Evolutionary conservation across 2,113 vertebrate species (phyloP).

Genomic region (Eulemur rufifrons): DNA sequence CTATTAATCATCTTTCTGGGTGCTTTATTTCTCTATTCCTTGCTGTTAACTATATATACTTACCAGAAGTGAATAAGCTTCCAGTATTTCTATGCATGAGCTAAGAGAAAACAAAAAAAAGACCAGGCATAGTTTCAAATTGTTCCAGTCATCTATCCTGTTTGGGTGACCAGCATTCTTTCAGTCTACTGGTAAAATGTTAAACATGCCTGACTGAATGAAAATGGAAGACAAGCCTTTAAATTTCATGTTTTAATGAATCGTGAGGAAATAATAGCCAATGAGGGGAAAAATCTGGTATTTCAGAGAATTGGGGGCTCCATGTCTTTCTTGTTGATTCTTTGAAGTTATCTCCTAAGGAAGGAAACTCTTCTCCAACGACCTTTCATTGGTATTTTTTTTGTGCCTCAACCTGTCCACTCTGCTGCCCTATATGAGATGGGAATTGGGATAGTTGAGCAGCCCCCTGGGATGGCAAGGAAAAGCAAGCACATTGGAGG

Average conservation of each 20-base stretch:
- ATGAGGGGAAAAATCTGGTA: rapidly evolving
- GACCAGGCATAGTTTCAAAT: slow-evolving; percentile 56
- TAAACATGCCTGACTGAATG: neutral
- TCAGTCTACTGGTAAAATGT: slow-evolving; percentile 53
- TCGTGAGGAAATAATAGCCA: neutral
- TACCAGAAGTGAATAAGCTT: slow-evolving; percentile 62
- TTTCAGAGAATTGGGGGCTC: neutral
- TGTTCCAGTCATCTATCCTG: slow-evolving; percentile 53
- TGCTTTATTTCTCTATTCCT: slow-evolving; percentile 35
- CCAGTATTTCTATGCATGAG: neutral
- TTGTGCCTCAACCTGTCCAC: neutral
- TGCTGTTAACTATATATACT: rapidly evolving
- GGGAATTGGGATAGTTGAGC: neutral
- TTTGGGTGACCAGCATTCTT: slow-evolving; percentile 45
- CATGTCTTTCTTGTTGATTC: neutral
- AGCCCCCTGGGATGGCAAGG: neutral
- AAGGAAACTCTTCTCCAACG: neutral
- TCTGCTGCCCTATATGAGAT: neutral
- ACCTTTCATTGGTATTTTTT: neutral
- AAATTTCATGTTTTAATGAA: neutral
- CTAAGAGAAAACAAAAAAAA: slow-evolving; percentile 37
- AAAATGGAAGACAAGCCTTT: slow-evolving; percentile 7
- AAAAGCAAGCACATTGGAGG: neutral
- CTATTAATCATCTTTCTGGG: slow-evolving; percentile 25
- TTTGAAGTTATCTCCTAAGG: neutral